phyloP scores from a whole-genome alignment of 2,888 invertebrate species.

The Aspidiotus destructor region DNA sequence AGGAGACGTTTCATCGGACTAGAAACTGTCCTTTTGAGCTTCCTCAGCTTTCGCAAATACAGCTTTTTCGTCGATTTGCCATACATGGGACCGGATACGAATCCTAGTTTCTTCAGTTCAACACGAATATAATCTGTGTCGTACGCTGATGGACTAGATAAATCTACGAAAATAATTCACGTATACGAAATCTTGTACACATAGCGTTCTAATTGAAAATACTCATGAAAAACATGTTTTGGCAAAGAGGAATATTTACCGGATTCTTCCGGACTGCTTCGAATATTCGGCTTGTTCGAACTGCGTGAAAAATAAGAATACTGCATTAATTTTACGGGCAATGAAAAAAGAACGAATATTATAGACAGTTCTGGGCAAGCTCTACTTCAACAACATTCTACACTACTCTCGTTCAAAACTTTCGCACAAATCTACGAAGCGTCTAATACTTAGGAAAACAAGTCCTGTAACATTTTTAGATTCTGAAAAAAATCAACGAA shows the following conservation, averaged over 20 bases:
- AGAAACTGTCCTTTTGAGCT: constrained; percentile 25
- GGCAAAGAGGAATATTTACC: not conserved
- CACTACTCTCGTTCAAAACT: no score
- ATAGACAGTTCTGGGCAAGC: no score
- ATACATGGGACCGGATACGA: constrained; percentile 71
- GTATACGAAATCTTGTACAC: no score
- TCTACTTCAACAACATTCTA: no score
- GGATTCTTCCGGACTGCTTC: not conserved
- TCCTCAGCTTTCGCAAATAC: constrained; percentile 55
- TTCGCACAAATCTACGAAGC: no score
- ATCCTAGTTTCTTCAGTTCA: constrained; percentile 57
- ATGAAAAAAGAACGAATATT: no score
- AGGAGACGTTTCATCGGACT: not conserved
- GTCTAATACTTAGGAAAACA: no score
- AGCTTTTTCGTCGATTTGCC: constrained; percentile 58
- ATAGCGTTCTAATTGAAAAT: not conserved
- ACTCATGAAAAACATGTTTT: not conserved
- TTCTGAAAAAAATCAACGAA: no score
- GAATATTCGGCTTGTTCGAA: not conserved
- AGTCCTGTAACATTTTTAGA: no score
- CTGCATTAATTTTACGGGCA: no score
- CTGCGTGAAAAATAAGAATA: not conserved
- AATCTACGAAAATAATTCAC: constrained; percentile 23
- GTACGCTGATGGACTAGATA: constrained; percentile 46
- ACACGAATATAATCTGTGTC: constrained; percentile 57